These are phyloP conservation scores for Autographa pulchrina DNA, from an alignment of 2,888 invertebrate species.

Conservation along the genomic window DNA sequence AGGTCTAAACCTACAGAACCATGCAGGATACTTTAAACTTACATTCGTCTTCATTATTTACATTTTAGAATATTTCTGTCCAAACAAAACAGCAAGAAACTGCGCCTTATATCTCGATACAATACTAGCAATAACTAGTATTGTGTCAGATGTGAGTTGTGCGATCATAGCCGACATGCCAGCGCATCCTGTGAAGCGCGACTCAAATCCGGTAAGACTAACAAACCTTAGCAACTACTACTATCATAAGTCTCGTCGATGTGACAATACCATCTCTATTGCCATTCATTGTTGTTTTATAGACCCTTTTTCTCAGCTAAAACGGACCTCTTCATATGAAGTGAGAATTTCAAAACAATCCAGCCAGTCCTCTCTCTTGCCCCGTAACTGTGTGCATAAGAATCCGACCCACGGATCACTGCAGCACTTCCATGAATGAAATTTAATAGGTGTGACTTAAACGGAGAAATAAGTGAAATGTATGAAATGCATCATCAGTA, in stretches of 20 bases:
- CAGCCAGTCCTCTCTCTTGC: not conserved
- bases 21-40: no score
- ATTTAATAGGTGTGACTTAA: conserved; percentile 4
- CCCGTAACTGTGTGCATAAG: not conserved
- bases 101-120: not conserved
- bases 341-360: not conserved
- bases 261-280: not conserved
- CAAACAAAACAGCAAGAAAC: not conserved
- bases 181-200: not conserved
- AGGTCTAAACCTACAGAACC: not conserved
- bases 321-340: not conserved
- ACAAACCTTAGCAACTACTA: conserved; percentile 11
- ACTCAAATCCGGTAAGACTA: conserved; percentile 19
- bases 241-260: conserved; percentile 13
- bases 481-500: no score
- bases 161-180: conserved; percentile 1
- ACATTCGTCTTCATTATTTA: no score
- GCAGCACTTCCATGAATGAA: conserved; percentile 2
- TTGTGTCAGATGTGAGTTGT: conserved; percentile 2
- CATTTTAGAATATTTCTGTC: no score
- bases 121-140: not conserved
- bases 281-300: not conserved
- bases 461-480: conserved; percentile 6
- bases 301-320: not conserved
- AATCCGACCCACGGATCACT: not conserved